Evolutionary conservation across 2,888 invertebrate genomes (phyloP), one percentile per base, ranked within the genome.

Genomic region (Temnothorax rugatulus): DNA sequence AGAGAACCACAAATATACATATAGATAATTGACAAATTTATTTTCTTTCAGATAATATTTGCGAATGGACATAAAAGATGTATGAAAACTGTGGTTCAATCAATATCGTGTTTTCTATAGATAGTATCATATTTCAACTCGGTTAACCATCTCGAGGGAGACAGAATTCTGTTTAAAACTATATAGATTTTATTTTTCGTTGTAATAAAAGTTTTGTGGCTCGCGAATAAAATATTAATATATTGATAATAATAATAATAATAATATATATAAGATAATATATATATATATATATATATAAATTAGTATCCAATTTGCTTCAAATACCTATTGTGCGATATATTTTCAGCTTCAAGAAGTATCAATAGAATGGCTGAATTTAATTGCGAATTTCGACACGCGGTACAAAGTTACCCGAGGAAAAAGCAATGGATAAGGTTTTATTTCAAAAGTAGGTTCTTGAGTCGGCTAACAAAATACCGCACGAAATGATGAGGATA

Each of bases 41-140:
- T 13, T 47, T 54, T 13, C n/a, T 41, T 34, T 71, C 47, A 8
- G 59, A 41, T 38, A 52, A 41, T 34, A 21, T 71, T 57, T 47
- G 47, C 25, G 11, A 79, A 59, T 59, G 21, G 21, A 3, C 47
- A 38, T 59, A 13, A 59, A 61, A 71, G 79, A 47, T 38, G 71
- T 50, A 71, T 25, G 21, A 29, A 61, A 61, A 25, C 7, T 47
- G 13, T 13, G 47, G n/a, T 54, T 71, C 44, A 21, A 71, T 71
- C 38, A 81, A 47, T 79, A 79, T 47, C 21, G 44, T 59, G 44
- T 81, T 77, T 59, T n/a, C 47, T 38, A 34, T 34, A 11, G 18
- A 59, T 71, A 71, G 38, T 71, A 71, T 71, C 38, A 47, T 34
- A 38, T 71, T 81, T 73, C 47, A 59, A 61, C 7, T 81, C 47